Evolutionary conservation across 2,113 vertebrate genomes (phyloP).

Genomic region (Onychostoma macrolepis): DNA sequence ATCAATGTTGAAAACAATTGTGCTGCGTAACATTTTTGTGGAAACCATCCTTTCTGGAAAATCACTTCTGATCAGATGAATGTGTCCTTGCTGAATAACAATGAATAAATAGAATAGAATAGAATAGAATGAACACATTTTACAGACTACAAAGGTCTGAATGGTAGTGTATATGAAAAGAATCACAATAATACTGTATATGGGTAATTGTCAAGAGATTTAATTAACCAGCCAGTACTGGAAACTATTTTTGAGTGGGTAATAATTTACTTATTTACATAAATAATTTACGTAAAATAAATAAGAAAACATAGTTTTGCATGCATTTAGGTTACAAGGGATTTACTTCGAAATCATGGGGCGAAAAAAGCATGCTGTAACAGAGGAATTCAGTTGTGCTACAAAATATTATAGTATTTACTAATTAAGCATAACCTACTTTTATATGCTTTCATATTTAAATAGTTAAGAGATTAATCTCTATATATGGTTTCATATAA

Average conservation of each 20-base stretch:
- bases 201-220: neutral
- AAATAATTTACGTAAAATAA: neutral
- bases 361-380: neutral
- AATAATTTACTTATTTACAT: neutral
- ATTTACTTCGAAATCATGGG: neutral
- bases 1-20: neutral
- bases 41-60: neutral
- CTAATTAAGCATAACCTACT: conserved; percentile 65
- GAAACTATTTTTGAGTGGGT: neutral
- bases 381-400: conserved; percentile 47
- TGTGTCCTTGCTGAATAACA: neutral
- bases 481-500: conserved; percentile 1
- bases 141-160: neutral
- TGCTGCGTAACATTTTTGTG: neutral
- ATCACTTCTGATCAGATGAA: neutral
- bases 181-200: neutral
- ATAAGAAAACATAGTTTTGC: neutral
- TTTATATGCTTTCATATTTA: conserved; percentile 65
- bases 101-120: no score
- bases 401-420: conserved; percentile 55
- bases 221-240: neutral
- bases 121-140: neutral
- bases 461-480: conserved; percentile 21
- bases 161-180: neutral
- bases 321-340: conserved; percentile 1